Conservation (phyloP, 2,797 vertebrate species). For the Spondyliosoma cantharus region DNA sequence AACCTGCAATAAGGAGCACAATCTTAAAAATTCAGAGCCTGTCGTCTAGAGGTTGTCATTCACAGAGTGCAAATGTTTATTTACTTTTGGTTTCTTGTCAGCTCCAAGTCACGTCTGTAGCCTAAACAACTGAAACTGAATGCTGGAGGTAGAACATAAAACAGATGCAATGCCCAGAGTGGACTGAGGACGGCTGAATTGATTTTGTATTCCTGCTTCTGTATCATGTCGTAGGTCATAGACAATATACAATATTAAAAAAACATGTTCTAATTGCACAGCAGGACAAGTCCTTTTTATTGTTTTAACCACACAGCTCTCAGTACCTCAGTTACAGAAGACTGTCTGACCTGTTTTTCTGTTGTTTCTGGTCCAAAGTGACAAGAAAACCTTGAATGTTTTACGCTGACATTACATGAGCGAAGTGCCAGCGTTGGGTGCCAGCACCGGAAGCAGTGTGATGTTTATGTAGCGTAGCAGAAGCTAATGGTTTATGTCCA, state of each 20-base stretch:
- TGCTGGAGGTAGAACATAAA: background rate
- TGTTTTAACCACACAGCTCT: background rate
- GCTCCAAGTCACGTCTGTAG: conserved; percentile 4
- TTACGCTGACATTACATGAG: background rate
- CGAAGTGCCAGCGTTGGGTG: background rate
- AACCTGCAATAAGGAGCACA: conserved; percentile 15
- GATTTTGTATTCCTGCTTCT: background rate
- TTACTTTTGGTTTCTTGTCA: background rate
- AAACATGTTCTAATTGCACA: background rate
- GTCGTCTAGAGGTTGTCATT: background rate
- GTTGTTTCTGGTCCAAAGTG: background rate
- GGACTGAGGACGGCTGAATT: background rate
- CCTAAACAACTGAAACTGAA: background rate
- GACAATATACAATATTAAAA: too few relatives aligned
- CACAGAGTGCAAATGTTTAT: background rate
- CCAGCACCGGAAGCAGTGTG: background rate
- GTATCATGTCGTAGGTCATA: background rate
- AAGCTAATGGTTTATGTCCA: background rate
- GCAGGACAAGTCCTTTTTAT: background rate
- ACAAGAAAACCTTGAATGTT: background rate
- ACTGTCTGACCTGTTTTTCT: background rate
- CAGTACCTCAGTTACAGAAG: background rate
- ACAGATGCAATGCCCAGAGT: background rate
- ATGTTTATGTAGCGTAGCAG: background rate
- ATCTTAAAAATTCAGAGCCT: background rate